Evolutionary conservation across 2,797 vertebrate species (phyloP).

Genomic region (Pristis pectinata): DNA sequence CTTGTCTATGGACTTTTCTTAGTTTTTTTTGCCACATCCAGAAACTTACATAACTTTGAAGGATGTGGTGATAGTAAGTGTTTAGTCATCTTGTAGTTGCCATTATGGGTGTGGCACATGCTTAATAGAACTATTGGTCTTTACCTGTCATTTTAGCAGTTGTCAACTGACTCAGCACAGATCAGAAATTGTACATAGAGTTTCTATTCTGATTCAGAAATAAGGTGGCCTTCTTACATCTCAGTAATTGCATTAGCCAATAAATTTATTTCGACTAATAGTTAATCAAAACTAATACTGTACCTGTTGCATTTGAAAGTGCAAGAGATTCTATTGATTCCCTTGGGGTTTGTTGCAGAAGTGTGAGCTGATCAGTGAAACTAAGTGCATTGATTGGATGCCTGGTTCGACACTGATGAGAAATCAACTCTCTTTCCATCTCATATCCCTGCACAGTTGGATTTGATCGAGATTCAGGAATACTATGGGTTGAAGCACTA

Average conservation of each 20-base stretch:
- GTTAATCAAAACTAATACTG: conserved; percentile 12
- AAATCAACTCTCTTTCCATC: conserved; percentile 62
- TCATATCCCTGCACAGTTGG: conserved; percentile 57
- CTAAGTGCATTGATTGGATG: conserved; percentile 88
- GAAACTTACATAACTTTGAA: neutral
- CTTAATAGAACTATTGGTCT: neutral
- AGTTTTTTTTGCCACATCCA: neutral
- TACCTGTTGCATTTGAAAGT: conserved; percentile 85
- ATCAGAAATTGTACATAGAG: neutral
- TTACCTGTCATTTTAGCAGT: neutral
- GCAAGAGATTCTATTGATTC: conserved; percentile 93
- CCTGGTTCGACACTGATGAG: conserved; percentile 76
- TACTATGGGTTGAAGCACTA: conserved; percentile 75
- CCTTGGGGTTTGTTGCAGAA: conserved; percentile 81
- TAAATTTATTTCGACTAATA: neutral
- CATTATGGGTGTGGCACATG: neutral
- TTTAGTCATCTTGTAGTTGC: neutral
- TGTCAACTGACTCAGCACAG: neutral
- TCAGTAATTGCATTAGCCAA: neutral
- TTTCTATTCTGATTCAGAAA: neutral
- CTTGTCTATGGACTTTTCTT: neutral
- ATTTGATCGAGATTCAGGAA: conserved; percentile 72
- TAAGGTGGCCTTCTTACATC: neutral
- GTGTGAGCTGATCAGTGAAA: conserved; percentile 81
- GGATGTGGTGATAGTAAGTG: neutral